Evolutionary conservation across 2,888 invertebrate species (phyloP), one percentile per base, ranked within the genome.

Genomic region (Agapostemon virescens): DNA sequence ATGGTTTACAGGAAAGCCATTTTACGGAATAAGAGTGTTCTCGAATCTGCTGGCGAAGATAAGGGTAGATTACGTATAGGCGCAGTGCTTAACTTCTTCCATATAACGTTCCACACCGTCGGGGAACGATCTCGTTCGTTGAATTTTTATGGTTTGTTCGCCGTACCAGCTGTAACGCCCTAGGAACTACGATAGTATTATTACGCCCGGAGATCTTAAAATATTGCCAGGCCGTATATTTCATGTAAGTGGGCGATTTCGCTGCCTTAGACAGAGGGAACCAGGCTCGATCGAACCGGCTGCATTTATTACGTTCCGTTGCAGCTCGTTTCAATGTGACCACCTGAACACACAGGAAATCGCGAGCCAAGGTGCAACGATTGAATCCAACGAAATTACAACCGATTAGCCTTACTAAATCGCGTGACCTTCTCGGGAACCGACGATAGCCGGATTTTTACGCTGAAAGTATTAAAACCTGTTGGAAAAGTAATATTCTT

Each of bases 111-210:
- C 71, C 70, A 67, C 81, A 81, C 74, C 74, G 75, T 49, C 61
- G 58, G 20, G 69, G 64, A 73, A 82, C 81, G 82, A 79, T 83
- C 79, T 75, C 83, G 87, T 86, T 84, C 82, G 81, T 85, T 86
- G 87, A 86, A 87, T 85, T 87, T 87, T 88, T 87, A 87, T 87
- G 84, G 85, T 85, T 58, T 82, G 79, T 82, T 84, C 82, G 80
- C 80, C 84, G 82, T 80, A 81, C 68, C 87, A 77, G 85, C 81
- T 85, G 84, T 85, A 87, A 84, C 85, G 82, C 80, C 80, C 67
- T 77, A 68, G 82, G 79, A 81, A 73, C 69, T 79, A 83, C 78
- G 86, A 84, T 85, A 84, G 85, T 86, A 83, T 86, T 87, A 87
- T 87, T 87, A 86, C 85, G 74, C 71, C 61, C n/a, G 77, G 77